phyloP scores from a whole-genome alignment of 2,113 vertebrate species.

The Cardinalis cardinalis region DNA sequence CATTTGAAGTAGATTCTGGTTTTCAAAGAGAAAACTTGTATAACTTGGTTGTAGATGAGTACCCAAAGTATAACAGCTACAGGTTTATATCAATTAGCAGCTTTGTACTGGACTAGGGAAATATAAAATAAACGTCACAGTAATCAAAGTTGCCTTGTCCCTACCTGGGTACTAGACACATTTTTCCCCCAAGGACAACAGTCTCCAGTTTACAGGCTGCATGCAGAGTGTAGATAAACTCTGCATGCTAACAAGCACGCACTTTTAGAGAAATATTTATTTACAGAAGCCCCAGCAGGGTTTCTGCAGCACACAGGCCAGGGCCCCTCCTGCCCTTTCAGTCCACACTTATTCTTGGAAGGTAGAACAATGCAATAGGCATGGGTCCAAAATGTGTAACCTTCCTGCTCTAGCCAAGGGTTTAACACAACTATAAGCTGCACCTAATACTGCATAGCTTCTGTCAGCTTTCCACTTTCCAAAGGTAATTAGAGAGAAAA shows the following conservation, averaged over 20 bases:
- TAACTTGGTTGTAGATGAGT: background rate
- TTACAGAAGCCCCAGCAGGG: background rate
- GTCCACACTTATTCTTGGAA: background rate
- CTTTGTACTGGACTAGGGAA: background rate
- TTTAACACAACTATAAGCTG: background rate
- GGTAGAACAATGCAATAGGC: slow-evolving; percentile 9
- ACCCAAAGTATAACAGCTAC: background rate
- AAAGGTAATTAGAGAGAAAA: background rate
- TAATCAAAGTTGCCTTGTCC: background rate
- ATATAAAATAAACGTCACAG: background rate
- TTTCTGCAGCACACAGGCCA: background rate
- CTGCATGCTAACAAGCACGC: background rate
- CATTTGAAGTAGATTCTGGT: background rate
- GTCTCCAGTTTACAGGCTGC: background rate
- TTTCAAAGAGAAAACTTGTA: background rate
- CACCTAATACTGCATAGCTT: background rate
- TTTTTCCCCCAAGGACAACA: background rate
- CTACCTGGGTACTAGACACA: background rate
- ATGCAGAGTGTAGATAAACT: background rate
- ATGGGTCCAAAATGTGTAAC: background rate
- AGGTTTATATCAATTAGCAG: background rate
- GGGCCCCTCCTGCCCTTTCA: background rate
- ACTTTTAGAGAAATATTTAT: background rate
- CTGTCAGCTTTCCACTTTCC: background rate
- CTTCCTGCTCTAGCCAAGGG: background rate